Evolutionary conservation across 2,113 vertebrate genomes (phyloP).

Genomic region (Heliornis fulica): DNA sequence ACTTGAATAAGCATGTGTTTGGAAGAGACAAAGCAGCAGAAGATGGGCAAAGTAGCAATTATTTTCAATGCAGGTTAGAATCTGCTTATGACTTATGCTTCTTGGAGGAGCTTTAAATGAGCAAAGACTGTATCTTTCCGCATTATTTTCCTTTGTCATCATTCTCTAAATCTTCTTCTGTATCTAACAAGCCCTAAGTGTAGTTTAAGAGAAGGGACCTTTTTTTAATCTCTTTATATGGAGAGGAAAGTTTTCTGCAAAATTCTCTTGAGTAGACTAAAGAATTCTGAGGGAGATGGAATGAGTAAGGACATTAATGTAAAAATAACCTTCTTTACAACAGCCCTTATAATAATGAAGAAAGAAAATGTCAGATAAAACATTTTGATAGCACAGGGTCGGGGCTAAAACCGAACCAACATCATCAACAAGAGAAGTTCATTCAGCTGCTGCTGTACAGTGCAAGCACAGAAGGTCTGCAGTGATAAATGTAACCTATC

Average conservation of each 20-base stretch:
- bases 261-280: neutral
- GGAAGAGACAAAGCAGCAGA: neutral
- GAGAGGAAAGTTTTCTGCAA: neutral
- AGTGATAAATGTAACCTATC: neutral
- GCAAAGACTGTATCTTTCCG: neutral
- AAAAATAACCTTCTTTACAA: neutral
- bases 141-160: neutral
- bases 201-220: neutral
- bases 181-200: neutral
- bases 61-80: neutral
- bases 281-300: neutral
- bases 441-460: neutral
- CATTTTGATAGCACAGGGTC: neutral
- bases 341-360: neutral
- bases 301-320: neutral
- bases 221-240: neutral
- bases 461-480: neutral
- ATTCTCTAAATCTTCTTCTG: neutral
- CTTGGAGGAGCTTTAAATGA: neutral
- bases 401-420: neutral
- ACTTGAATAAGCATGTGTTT: constrained; percentile 4
- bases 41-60: constrained; percentile 1
- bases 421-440: neutral
- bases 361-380: neutral
- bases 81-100: neutral